A percentile compares a stretch with the other conserved stretches of the same genome.
Conservation (phyloP, 2,888 invertebrate genomes). For the Calameuta pallipes region DNA sequence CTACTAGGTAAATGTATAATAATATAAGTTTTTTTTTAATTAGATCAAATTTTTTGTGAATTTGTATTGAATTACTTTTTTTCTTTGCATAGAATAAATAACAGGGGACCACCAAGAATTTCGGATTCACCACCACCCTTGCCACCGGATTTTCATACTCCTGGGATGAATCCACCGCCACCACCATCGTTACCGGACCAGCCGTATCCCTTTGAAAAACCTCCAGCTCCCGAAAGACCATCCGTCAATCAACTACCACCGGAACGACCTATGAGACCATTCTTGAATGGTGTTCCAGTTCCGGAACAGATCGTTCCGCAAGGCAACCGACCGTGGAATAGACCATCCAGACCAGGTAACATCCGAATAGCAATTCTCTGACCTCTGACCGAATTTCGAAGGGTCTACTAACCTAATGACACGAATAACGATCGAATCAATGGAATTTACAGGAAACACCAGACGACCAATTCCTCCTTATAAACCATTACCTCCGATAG, state of each 20-base stretch:
- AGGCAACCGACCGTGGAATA: conserved; percentile 44
- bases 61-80: conserved; percentile 23
- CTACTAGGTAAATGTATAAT: conserved; percentile 49
- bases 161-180: conserved; percentile 65
- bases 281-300: conserved; percentile 76
- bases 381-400: conserved; percentile 36
- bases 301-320: conserved; percentile 80
- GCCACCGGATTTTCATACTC: conserved; percentile 75
- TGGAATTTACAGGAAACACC: conserved; percentile 38
- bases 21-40: neutral
- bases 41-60: neutral
- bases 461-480: conserved; percentile 54
- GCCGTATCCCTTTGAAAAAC: conserved; percentile 78
- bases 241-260: conserved; percentile 67
- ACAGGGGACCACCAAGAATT: conserved; percentile 88
- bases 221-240: conserved; percentile 71
- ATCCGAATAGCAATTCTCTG: neutral
- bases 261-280: conserved; percentile 71
- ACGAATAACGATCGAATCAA: conserved; percentile 8
- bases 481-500: conserved; percentile 49
- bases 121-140: conserved; percentile 80
- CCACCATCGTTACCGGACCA: conserved; percentile 66
- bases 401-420: conserved; percentile 40
- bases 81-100: conserved; percentile 76
- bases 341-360: conserved; percentile 37